These are phyloP conservation scores for Drosophila ezoana DNA, from an alignment of 2,888 invertebrate species.

Conservation along the genomic window DNA sequence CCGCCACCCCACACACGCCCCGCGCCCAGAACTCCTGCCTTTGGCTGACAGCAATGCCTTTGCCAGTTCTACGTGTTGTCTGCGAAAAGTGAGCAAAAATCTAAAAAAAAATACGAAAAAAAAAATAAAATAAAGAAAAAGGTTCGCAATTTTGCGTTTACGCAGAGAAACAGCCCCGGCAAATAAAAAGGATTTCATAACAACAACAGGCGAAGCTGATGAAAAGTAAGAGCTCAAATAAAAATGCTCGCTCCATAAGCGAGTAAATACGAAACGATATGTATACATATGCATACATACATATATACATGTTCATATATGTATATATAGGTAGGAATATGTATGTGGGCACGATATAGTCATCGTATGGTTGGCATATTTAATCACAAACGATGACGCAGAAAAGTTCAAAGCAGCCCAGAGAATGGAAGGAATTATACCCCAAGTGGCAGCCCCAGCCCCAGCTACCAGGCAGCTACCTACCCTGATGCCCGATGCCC, in stretches of 20 bases:
- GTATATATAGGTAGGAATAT: slow-evolving; percentile 2
- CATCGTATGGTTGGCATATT: slow-evolving; percentile 68
- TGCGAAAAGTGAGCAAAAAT: slow-evolving; percentile 60
- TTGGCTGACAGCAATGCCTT: slow-evolving; percentile 23
- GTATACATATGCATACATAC: slow-evolving; percentile 17
- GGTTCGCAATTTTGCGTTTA: slow-evolving; percentile 75
- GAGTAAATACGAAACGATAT: slow-evolving; percentile 42
- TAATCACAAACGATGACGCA: slow-evolving; percentile 80
- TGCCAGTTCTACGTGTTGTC: slow-evolving; percentile 43
- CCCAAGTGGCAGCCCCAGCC: slow-evolving; percentile 62
- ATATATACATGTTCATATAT: slow-evolving; percentile 21
- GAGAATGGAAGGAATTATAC: slow-evolving; percentile 52
- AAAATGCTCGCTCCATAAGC: slow-evolving; percentile 53
- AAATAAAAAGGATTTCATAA: slow-evolving; percentile 75
- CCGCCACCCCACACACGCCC: neutral
- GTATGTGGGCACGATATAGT: slow-evolving; percentile 32
- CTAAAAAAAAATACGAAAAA: slow-evolving; percentile 17
- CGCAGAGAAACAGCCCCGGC: slow-evolving; percentile 72
- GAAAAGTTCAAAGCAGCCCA: slow-evolving; percentile 74
- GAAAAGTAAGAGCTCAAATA: slow-evolving; percentile 78
- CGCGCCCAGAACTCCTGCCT: neutral
- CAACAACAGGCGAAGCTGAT: slow-evolving; percentile 63
- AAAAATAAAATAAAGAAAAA: slow-evolving; percentile 43
- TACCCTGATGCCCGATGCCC: slow-evolving; percentile 32
- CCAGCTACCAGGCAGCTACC: slow-evolving; percentile 15